Conservation (phyloP, 2,113 vertebrate species). For the Malaclemys terrapin region DNA sequence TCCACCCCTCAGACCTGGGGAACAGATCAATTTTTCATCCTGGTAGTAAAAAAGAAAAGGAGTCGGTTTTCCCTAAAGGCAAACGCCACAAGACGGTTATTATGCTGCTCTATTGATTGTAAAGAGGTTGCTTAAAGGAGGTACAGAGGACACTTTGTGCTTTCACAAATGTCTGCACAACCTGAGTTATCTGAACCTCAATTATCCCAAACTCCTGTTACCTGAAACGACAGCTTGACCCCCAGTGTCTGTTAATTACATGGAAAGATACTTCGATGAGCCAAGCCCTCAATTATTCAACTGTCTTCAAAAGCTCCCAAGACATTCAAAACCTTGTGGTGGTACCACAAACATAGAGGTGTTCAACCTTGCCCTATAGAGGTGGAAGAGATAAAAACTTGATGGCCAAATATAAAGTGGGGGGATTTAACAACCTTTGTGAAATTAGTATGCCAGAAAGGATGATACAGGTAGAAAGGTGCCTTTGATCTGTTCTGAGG, state of each 20-base stretch:
- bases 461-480: slow-evolving; percentile 27
- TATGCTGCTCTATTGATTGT: slow-evolving; percentile 4
- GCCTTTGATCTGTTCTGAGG: background rate
- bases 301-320: slow-evolving; percentile 33
- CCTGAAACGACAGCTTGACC: background rate
- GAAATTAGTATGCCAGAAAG: slow-evolving; percentile 21
- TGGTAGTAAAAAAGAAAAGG: background rate
- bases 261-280: slow-evolving; percentile 41
- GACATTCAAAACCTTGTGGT: slow-evolving; percentile 37
- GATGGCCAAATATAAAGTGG: slow-evolving; percentile 48
- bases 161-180: background rate
- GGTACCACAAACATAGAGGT: slow-evolving; percentile 41
- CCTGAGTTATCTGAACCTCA: slow-evolving; percentile 4
- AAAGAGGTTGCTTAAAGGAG: slow-evolving; percentile 22
- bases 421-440: background rate
- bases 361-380: slow-evolving; percentile 31
- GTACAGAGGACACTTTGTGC: background rate
- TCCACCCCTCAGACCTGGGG: accelerated
- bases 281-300: slow-evolving; percentile 17
- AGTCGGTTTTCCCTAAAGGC: background rate
- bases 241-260: slow-evolving; percentile 30
- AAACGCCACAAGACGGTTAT: background rate
- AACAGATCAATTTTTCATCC: background rate
- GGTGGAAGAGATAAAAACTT: slow-evolving; percentile 46
- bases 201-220: slow-evolving; percentile 51